Conservation (phyloP, 2,113 vertebrate species). For the Epinephelus cyanopodus region DNA sequence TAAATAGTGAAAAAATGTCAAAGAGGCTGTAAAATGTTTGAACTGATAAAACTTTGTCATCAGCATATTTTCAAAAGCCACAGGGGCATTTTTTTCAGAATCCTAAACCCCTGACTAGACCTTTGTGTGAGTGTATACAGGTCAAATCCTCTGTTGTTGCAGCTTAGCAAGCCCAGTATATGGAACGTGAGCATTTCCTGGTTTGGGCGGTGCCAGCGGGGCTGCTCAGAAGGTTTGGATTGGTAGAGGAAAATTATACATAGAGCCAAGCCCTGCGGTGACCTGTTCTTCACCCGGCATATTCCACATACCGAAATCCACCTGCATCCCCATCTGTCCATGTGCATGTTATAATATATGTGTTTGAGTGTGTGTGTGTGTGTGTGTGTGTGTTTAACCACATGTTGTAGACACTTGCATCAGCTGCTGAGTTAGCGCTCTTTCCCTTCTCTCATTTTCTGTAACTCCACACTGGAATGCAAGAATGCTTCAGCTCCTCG, state of each 20-base stretch:
- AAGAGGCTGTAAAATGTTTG: constrained; percentile 23
- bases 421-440: constrained; percentile 83
- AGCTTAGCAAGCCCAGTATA: constrained; percentile 50
- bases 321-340: constrained; percentile 58
- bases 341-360: constrained; percentile 30
- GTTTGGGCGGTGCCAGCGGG: constrained; percentile 45
- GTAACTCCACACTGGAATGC: constrained; percentile 80
- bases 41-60: constrained; percentile 26
- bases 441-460: constrained; percentile 82
- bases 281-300: constrained; percentile 70
- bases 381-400: constrained; percentile 20
- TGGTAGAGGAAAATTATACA: constrained; percentile 54
- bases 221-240: constrained; percentile 36
- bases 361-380: constrained; percentile 22
- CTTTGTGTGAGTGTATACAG: constrained; percentile 57
- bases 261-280: constrained; percentile 48
- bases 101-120: constrained; percentile 54
- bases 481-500: constrained; percentile 81
- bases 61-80: constrained; percentile 52
- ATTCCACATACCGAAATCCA: constrained; percentile 68
- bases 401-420: constrained; percentile 80
- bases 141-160: constrained; percentile 57
- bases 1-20: constrained; percentile 6
- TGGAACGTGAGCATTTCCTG: constrained; percentile 65
- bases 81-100: constrained; percentile 34